Evolutionary conservation across 2,888 invertebrate genomes (phyloP), one percentile per base, ranked within the genome.

Genomic region (Monochamus alternatus): DNA sequence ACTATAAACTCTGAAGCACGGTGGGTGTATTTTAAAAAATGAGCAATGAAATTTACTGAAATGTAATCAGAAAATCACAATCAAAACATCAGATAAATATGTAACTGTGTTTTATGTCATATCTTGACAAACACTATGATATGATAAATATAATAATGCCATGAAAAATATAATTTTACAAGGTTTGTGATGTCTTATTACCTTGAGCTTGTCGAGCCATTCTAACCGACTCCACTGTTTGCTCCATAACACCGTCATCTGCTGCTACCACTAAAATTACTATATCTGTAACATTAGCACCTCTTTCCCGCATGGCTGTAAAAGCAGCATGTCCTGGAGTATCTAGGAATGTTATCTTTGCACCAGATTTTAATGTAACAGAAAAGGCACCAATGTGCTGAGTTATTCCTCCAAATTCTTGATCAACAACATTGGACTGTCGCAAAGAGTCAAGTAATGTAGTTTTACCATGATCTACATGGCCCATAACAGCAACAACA

Each of bases 301-400:
- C 99, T 66, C 99, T 93, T 8, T 95, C 93, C 72, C 99, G 90
- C 98, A 99, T 98, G 1, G 97, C 92, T 65, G 93, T 92, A 89
- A 99, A 99, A 0, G 99, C 99, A 3, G 99, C 98, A 91, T 99
- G 99, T 0, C 99, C 99, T 4, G 99, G 99, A 9, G 99, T 99
- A 90, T 99, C 99, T 81, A 99, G 90, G 90, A 99, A 99, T 9
- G 99, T 99, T 14, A 99, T 93, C 70, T 89, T 90, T 62, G 95
- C 95, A 0, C 95, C 95, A n/a, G 92, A 92, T 0, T 91, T 86
- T 12, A 88, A 77, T 52, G 78, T 88, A 90, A 96, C 95, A 84
- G 95, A 95, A 90, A 99, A 99, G 52, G 99, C 99, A 63, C 99
- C 99, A 84, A 99, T 98, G 87, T 99, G 99, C 88, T 99, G 99